Percentiles rank a stretch among this genome's conserved stretches.
phyloP scores from a whole-genome alignment of 2,797 vertebrate species.

The Xenops minutus region DNA sequence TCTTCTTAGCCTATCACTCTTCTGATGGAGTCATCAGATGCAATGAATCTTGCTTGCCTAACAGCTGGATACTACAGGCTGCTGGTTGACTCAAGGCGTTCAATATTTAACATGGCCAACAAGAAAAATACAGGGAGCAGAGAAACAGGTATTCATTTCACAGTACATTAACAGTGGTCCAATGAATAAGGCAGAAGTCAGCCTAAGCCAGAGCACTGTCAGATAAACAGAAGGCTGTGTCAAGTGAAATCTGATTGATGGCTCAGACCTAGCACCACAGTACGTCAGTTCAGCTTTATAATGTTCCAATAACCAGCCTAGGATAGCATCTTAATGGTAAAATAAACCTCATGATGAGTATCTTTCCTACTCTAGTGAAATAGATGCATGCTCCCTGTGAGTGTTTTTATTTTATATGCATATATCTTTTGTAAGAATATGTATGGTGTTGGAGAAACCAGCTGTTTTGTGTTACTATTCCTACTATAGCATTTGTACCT shows the following conservation, averaged over 20 bases:
- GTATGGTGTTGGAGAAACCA: background rate
- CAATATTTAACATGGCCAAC: conserved; percentile 98
- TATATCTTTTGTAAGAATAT: background rate
- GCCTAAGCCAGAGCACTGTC: background rate
- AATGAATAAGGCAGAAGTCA: background rate
- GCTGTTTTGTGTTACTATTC: background rate
- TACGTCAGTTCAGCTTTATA: background rate
- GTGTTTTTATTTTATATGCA: background rate
- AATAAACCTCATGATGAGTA: background rate
- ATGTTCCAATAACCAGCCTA: background rate
- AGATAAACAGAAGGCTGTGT: background rate
- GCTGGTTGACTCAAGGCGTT: conserved; percentile 94
- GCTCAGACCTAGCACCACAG: background rate
- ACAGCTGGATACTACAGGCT: conserved; percentile 97
- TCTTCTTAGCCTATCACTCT: conserved; percentile 92
- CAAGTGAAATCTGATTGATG: background rate
- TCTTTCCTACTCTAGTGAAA: background rate
- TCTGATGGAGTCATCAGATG: conserved; percentile 95
- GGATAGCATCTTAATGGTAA: background rate
- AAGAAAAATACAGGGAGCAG: conserved; percentile 81
- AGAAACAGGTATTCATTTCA: conserved; percentile 76
- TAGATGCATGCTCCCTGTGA: background rate
- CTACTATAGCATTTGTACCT: background rate
- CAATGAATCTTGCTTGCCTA: conserved; percentile 98
- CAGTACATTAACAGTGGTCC: background rate